Evolutionary conservation across 2,888 invertebrate genomes (phyloP).

Genomic region (Maniola hyperantus): DNA sequence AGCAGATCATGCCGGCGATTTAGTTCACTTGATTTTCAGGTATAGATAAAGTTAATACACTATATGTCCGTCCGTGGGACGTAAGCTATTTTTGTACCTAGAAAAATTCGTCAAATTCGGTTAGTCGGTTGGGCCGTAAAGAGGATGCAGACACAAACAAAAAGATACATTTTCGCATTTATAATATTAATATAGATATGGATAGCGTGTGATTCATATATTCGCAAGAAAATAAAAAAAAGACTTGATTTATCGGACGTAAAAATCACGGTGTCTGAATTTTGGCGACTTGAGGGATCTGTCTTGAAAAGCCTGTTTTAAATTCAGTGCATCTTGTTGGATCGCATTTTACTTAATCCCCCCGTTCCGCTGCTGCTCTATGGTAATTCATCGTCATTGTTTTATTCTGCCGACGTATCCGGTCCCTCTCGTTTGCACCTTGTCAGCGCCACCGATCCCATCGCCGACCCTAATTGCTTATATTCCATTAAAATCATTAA

Average conservation of each 20-base stretch:
- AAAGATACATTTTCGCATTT: not conserved
- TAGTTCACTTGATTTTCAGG: too few species aligned
- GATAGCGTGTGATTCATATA: not conserved
- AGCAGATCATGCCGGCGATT: too few species aligned
- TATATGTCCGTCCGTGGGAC: too few species aligned
- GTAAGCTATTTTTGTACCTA: too few species aligned
- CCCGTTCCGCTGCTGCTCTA: conserved; percentile 77
- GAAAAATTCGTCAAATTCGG: too few species aligned
- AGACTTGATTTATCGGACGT: not conserved
- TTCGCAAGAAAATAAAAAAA: not conserved
- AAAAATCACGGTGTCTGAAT: conserved; percentile 2
- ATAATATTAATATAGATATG: not conserved
- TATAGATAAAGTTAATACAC: too few species aligned
- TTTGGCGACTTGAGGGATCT: not conserved
- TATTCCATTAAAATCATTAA: conserved; percentile 70
- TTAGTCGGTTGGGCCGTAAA: too few species aligned
- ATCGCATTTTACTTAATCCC: conserved; percentile 78
- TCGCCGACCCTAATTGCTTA: conserved; percentile 77
- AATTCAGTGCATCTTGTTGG: conserved; percentile 48
- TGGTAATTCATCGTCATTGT: conserved; percentile 78
- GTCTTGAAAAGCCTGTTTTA: conserved; percentile 11
- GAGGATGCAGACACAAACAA: too few species aligned
- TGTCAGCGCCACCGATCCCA: conserved; percentile 80
- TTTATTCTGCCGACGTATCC: conserved; percentile 76
- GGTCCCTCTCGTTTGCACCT: conserved; percentile 81